Conservation (phyloP, 1,140 invertebrate species). For the Diabrotica undecimpunctata region DNA sequence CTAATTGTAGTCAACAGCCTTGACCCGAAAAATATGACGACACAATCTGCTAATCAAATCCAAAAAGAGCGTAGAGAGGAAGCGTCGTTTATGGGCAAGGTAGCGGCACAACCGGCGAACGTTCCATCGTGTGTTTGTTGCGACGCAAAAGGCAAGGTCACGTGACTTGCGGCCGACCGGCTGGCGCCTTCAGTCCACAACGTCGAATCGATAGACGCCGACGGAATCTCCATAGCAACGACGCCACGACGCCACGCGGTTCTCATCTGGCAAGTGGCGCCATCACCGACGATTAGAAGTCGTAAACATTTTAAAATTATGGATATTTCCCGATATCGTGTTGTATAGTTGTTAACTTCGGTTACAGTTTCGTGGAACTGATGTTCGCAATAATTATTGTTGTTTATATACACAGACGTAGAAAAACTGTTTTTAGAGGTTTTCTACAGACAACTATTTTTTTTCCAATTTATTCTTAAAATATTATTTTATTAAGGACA, state of each 20-base stretch:
- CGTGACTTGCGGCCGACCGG: conserved; percentile 23
- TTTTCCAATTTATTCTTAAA: too few species aligned
- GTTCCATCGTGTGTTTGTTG: too few species aligned
- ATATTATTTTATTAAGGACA: too few species aligned
- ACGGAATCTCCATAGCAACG: conserved; percentile 32
- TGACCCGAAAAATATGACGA: too few species aligned
- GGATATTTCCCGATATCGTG: background rate
- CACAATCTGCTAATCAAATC: too few species aligned
- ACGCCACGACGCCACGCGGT: conserved; percentile 35
- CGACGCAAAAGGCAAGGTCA: conserved; percentile 23
- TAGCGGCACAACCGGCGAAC: too few species aligned
- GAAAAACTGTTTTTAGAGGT: too few species aligned
- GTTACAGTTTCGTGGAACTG: background rate
- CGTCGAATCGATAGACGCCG: conserved; percentile 29
- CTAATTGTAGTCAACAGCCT: too few species aligned
- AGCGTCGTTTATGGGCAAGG: too few species aligned
- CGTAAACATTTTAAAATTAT: background rate
- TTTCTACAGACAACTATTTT: too few species aligned
- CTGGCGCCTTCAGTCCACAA: conserved; percentile 28
- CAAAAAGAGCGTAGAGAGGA: too few species aligned
- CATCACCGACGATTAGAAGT: conserved; percentile 18
- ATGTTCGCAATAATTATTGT: background rate
- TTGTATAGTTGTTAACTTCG: background rate
- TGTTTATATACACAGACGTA: background rate
- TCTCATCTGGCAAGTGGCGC: conserved; percentile 30